Evolutionary conservation across 2,888 invertebrate species (phyloP), one percentile per base, ranked within the genome.

Genomic region (Onchidella celtica): DNA sequence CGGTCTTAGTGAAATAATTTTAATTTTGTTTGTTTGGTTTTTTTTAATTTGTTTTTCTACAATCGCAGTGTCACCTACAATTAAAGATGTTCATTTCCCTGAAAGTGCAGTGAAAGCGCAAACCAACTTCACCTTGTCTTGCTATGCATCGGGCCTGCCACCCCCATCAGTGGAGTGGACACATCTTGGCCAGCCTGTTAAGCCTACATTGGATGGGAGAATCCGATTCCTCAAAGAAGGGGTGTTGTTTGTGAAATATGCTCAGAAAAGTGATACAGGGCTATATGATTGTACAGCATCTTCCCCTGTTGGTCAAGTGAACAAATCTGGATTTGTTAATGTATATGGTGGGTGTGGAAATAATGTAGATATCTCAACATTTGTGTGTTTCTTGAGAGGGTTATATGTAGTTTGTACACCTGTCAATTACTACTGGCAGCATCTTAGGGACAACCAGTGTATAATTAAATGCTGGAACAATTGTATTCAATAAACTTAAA

Each of bases 101-200:
- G 4, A 4, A 32, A 29, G 0, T 36, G 40, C 88, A 9, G 85
- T 92, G 4, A 86, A 88, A 59, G 78, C 86, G 36, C 87, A 87
- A 17, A 85, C 87, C 32, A 84, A 87, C 76, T 83, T 91, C 55
- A 83, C 84, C 17, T 83, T 91, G 34, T 87, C 83, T 9, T 92
- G 91, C 84, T 79, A 72, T 24, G 84, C 88, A 34, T 82, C 84
- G 63, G 91, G 91, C 21, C 85, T 88, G 27, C 91, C 91, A 1
- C 38, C 75, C 11, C 91, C 91, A 3, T 72, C 27, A 36, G 80
- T 91, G 38, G 83, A 85, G 38, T 92, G 91, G 91, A 79, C 79
- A 57, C 85, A 84, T 34, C 81, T 87, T 38, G 87, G 87, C 27
- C 65, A 82, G 29, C 80, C 72, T 68, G 29, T 91, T 6, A 47